Evolutionary conservation across 1,140 invertebrate genomes (phyloP).

Genomic region (Aleiodes sp.): DNA sequence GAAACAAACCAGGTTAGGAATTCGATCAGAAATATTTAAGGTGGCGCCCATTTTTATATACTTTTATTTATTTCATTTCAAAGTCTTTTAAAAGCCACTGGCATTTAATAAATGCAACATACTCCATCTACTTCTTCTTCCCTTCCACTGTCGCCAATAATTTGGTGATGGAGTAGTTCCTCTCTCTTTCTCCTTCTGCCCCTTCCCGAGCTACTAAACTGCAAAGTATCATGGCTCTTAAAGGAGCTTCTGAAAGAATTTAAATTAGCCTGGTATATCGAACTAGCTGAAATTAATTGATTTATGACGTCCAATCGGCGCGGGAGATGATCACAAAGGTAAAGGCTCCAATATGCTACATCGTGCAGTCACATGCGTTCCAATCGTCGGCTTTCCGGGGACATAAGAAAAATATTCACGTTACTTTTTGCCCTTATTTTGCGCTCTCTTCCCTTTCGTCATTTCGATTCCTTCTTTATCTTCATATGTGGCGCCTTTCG

Average conservation of each 20-base stretch:
- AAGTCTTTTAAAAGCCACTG: not conserved
- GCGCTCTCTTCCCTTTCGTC: slow-evolving; percentile 7
- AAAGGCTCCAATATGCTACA: not conserved
- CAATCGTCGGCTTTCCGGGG: slow-evolving; percentile 34
- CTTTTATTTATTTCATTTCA: slow-evolving; percentile 11
- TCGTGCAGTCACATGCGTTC: not conserved
- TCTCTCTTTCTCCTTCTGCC: slow-evolving; percentile 17
- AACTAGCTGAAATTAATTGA: slow-evolving; percentile 65
- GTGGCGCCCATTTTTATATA: slow-evolving; percentile 46
- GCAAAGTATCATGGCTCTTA: slow-evolving; percentile 35
- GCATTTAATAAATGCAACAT: slow-evolving; percentile 31
- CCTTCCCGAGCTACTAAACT: too few species aligned
- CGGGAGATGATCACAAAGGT: slow-evolving; percentile 32
- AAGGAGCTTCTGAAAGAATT: slow-evolving; percentile 59
- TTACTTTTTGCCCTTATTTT: not conserved
- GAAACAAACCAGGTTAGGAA: slow-evolving; percentile 46
- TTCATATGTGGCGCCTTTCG: not conserved
- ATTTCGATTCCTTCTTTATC: not conserved
- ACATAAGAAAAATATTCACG: slow-evolving; percentile 32
- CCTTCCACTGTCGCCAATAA: not conserved
- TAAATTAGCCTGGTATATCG: slow-evolving; percentile 62
- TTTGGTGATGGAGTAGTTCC: slow-evolving; percentile 6
- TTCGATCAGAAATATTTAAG: slow-evolving; percentile 65
- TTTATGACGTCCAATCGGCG: slow-evolving; percentile 55
- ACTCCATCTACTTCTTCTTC: not conserved